A percentile compares a stretch with the other conserved stretches of the same genome.
Conservation (phyloP, 2,113 vertebrate species). For the Acanthisitta chloris region DNA sequence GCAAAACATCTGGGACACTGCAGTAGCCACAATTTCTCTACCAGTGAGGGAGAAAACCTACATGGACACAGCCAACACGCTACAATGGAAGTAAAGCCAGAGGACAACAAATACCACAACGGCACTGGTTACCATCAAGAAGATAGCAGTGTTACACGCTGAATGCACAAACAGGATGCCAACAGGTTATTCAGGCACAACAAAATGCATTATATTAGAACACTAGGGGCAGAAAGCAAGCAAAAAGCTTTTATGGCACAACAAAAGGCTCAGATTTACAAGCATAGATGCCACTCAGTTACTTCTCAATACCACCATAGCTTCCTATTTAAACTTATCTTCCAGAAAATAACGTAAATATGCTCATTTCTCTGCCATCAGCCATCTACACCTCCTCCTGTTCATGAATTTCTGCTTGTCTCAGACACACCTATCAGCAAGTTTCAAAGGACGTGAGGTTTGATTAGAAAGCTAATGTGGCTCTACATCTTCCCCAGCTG, state of each 20-base stretch:
- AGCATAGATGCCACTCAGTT: background rate
- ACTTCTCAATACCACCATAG: background rate
- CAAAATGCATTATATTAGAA: background rate
- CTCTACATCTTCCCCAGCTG: background rate
- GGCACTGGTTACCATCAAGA: background rate
- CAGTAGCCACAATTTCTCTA: background rate
- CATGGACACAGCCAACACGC: accelerated
- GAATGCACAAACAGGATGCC: background rate
- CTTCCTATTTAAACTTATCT: background rate
- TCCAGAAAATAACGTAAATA: background rate
- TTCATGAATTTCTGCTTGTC: background rate
- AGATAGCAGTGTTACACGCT: background rate
- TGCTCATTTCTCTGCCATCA: background rate
- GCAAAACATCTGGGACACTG: accelerated
- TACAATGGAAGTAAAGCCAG: background rate
- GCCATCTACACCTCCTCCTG: background rate
- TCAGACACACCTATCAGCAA: background rate
- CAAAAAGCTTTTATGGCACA: background rate
- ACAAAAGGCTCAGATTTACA: background rate
- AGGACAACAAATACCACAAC: background rate
- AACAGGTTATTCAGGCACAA: background rate
- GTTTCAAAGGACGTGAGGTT: background rate
- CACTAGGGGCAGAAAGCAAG: background rate
- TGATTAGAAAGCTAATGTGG: background rate
- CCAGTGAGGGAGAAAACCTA: background rate